These are phyloP conservation scores for Meganola albula DNA, from an alignment of 2,888 invertebrate genomes.

Conservation along the genomic window DNA sequence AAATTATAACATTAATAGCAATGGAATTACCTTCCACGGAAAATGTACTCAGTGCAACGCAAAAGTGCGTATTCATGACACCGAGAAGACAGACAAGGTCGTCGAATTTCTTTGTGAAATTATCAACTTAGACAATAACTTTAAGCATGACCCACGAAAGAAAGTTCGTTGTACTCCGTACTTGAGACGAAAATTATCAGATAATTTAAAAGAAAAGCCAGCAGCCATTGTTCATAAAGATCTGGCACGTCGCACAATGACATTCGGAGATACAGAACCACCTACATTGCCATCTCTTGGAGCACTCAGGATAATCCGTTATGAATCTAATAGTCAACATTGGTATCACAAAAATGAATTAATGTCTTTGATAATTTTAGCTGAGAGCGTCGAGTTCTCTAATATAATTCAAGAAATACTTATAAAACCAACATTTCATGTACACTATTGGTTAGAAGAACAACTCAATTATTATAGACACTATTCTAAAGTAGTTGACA, in stretches of 20 bases:
- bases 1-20: conserved; percentile 13
- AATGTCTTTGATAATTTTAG: conserved; percentile 14
- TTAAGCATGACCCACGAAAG: conserved; percentile 11
- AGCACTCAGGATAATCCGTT: conserved; percentile 13
- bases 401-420: conserved; percentile 13
- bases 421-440: conserved; percentile 15
- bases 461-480: conserved; percentile 14
- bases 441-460: conserved; percentile 15
- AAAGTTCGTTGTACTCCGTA: conserved; percentile 12
- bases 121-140: conserved; percentile 13
- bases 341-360: conserved; percentile 13
- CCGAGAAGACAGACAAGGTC: conserved; percentile 13
- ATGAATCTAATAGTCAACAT: conserved; percentile 12
- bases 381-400: conserved; percentile 12
- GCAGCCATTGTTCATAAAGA: conserved; percentile 14
- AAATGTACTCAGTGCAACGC: conserved; percentile 14
- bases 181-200: conserved; percentile 14
- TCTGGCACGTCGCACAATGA: conserved; percentile 15
- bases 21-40: conserved; percentile 15
- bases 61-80: conserved; percentile 15
- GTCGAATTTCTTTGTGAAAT: conserved; percentile 14
- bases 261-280: conserved; percentile 13
- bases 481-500: conserved; percentile 15
- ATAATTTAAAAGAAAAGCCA: conserved; percentile 13
- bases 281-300: conserved; percentile 13